phyloP scores from a whole-genome alignment of 2,797 vertebrate species.

The Lagorchestes hirsutus region DNA sequence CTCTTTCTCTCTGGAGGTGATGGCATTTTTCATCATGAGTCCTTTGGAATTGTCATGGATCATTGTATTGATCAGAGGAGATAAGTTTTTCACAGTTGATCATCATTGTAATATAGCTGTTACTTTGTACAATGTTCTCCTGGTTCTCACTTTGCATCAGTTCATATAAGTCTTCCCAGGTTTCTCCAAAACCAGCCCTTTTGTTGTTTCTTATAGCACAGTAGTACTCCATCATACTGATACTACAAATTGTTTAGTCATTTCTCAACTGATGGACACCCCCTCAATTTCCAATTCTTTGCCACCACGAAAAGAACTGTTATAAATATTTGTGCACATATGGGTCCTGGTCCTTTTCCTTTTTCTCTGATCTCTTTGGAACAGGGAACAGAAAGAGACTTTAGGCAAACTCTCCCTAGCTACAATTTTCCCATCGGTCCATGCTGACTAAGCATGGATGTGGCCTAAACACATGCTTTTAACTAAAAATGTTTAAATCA shows the following conservation, averaged over 20 bases:
- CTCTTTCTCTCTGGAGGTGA: neutral
- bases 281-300: neutral
- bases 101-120: neutral
- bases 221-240: neutral
- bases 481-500: neutral
- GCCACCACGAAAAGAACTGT: neutral
- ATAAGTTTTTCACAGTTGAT: neutral
- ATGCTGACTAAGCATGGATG: neutral
- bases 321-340: neutral
- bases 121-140: neutral
- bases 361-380: neutral
- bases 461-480: conserved; percentile 11
- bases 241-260: neutral
- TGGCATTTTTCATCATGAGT: neutral
- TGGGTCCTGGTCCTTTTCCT: neutral
- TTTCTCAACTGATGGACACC: neutral
- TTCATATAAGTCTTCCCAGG: neutral
- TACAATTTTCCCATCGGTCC: neutral
- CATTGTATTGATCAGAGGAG: neutral
- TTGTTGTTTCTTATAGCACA: neutral
- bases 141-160: neutral
- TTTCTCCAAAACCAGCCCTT: neutral
- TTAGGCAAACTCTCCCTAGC: neutral
- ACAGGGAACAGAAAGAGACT: neutral
- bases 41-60: neutral